Evolutionary conservation across 1,140 invertebrate genomes (phyloP).

Genomic region (Bombus superbus): DNA sequence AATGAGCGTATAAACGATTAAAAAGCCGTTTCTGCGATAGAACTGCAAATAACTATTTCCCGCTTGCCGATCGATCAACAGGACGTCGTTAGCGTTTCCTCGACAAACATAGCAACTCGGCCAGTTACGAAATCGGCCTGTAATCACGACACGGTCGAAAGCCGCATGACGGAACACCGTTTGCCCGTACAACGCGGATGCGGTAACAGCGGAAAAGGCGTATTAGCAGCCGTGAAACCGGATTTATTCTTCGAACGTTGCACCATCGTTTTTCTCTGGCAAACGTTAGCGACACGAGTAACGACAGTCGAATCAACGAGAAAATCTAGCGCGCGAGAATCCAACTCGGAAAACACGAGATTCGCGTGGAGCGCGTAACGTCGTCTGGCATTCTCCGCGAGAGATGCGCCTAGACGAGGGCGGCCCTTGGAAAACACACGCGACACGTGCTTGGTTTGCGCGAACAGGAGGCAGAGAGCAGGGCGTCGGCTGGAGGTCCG

Average conservation of each 20-base stretch:
- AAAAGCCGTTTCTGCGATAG: no score
- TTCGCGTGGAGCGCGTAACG: no score
- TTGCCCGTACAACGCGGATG: neutral
- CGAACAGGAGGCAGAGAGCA: neutral
- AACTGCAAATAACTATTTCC: no score
- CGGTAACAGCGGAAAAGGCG: neutral
- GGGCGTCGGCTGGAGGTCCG: constrained; percentile 26
- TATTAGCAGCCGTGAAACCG: neutral
- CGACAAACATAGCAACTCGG: neutral
- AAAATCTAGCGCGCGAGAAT: no score
- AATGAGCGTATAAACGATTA: no score
- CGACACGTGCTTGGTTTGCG: constrained; percentile 39
- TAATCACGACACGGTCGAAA: neutral
- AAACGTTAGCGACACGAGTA: neutral
- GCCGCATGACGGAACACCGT: neutral
- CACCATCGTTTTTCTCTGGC: neutral
- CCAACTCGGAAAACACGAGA: no score
- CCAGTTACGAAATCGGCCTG: neutral
- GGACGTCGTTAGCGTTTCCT: neutral
- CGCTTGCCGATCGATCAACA: neutral
- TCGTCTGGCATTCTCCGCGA: no score
- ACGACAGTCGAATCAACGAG: no score
- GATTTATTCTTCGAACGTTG: neutral
- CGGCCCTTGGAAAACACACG: no score
- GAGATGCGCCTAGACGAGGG: no score